Conservation (phyloP, 2,888 invertebrate species). For the Mesochorus sp. region DNA sequence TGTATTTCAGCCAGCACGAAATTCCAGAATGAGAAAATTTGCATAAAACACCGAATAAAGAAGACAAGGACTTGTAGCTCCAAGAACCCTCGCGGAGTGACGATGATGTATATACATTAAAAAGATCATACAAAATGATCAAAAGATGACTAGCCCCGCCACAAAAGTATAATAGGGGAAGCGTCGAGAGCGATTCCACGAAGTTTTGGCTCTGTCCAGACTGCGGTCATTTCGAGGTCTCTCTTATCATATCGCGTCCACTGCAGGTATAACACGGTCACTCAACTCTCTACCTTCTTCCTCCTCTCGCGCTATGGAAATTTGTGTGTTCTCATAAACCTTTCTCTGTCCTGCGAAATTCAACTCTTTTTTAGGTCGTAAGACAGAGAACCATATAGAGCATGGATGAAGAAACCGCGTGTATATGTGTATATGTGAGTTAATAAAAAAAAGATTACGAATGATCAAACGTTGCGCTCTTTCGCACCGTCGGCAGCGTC, state of each 20-base stretch:
- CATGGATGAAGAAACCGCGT: not conserved
- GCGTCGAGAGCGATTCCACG: constrained; percentile 33
- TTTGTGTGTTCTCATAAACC: constrained; percentile 6
- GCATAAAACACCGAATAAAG: constrained; percentile 59
- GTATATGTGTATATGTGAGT: constrained; percentile 18
- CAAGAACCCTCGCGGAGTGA: constrained; percentile 64
- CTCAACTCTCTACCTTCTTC: constrained; percentile 16
- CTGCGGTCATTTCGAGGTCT: constrained; percentile 17
- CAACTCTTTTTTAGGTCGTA: constrained; percentile 30
- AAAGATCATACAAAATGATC: constrained; percentile 39
- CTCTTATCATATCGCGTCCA: constrained; percentile 56
- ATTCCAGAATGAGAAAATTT: constrained; percentile 62
- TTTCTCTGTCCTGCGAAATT: constrained; percentile 3
- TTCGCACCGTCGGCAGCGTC: constrained; percentile 34
- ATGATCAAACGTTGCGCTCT: constrained; percentile 57
- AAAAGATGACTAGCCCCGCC: constrained; percentile 36
- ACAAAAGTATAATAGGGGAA: not conserved
- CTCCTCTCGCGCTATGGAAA: not conserved
- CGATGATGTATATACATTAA: constrained; percentile 29
- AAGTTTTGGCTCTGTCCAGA: constrained; percentile 29
- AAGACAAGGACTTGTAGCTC: constrained; percentile 61
- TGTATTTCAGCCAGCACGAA: constrained; percentile 51
- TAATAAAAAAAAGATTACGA: constrained; percentile 57
- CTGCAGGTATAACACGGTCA: constrained; percentile 47
- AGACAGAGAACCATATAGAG: not conserved